Conservation (phyloP, 2,113 vertebrate genomes). For the Malurus melanocephalus region DNA sequence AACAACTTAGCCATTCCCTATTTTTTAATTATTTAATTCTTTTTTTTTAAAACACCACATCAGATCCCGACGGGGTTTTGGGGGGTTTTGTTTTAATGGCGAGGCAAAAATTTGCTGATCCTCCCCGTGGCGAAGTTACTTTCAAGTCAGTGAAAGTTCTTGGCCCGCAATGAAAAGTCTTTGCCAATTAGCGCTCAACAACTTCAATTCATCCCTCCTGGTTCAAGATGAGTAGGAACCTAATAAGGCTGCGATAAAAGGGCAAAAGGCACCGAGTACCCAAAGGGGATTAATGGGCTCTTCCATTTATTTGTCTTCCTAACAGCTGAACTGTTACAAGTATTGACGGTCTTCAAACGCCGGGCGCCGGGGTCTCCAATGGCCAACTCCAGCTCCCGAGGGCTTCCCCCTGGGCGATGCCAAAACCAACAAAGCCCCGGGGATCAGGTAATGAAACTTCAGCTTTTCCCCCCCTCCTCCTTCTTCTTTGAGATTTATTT, state of each 20-base stretch:
- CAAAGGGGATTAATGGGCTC: constrained; percentile 85
- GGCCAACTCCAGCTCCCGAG: constrained; percentile 78
- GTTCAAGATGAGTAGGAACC: constrained; percentile 86
- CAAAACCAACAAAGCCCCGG: constrained; percentile 79
- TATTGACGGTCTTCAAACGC: constrained; percentile 83
- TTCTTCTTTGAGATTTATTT: constrained; percentile 79
- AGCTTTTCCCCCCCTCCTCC: constrained; percentile 51
- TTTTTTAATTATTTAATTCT: neutral
- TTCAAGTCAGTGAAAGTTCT: constrained; percentile 85
- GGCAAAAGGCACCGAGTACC: constrained; percentile 84
- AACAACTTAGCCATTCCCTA: neutral
- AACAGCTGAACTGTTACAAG: constrained; percentile 88
- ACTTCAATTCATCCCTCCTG: constrained; percentile 78
- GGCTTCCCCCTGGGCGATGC: constrained; percentile 74
- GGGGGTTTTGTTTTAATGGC: constrained; percentile 74
- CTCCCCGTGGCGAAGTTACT: constrained; percentile 80
- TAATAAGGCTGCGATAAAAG: constrained; percentile 88
- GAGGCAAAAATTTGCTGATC: constrained; percentile 67
- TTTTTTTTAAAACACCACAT: neutral
- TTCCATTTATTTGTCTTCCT: constrained; percentile 84
- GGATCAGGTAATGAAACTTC: constrained; percentile 83
- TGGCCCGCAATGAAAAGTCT: constrained; percentile 81
- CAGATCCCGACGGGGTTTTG: constrained; percentile 6
- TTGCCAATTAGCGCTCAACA: constrained; percentile 85
- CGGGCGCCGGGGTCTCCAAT: constrained; percentile 68